Evolutionary conservation across 2,113 vertebrate genomes (phyloP).

Genomic region (Ramphastos sulfuratus): DNA sequence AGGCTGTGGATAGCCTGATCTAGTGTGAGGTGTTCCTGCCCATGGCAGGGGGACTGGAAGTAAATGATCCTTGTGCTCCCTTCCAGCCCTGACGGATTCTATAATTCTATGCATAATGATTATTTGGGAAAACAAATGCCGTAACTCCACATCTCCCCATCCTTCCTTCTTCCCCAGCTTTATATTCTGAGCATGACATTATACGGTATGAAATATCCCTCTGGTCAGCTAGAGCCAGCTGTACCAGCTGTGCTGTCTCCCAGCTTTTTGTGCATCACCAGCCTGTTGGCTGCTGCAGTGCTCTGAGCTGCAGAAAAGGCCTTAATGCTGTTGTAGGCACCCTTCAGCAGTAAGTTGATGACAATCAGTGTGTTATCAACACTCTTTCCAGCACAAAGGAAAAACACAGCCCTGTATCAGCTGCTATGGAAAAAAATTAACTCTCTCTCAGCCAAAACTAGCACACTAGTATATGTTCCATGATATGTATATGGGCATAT

Average conservation of each 20-base stretch:
- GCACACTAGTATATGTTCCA: not conserved
- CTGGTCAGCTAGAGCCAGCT: not conserved
- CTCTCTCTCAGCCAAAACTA: not conserved
- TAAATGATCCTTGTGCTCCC: no score
- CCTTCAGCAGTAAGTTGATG: not conserved
- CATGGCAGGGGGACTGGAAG: no score
- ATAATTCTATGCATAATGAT: no score
- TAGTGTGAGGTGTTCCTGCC: no score
- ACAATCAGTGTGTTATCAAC: not conserved
- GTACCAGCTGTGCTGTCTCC: not conserved
- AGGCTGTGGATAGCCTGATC: no score
- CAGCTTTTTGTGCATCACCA: not conserved
- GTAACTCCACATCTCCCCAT: not conserved
- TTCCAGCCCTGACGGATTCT: no score
- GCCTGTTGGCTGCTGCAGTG: not conserved
- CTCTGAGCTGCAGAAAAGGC: not conserved
- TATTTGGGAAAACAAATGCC: not conserved
- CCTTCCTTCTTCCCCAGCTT: not conserved
- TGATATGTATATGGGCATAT: accelerated
- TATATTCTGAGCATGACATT: not conserved
- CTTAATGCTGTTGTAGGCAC: not conserved
- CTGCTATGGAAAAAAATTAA: not conserved
- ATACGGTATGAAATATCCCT: not conserved
- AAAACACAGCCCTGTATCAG: not conserved
- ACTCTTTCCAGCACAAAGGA: not conserved